Conservation (phyloP, 37 sponge, comb jelly and placozoan species). For the Beroe forskalii region DNA sequence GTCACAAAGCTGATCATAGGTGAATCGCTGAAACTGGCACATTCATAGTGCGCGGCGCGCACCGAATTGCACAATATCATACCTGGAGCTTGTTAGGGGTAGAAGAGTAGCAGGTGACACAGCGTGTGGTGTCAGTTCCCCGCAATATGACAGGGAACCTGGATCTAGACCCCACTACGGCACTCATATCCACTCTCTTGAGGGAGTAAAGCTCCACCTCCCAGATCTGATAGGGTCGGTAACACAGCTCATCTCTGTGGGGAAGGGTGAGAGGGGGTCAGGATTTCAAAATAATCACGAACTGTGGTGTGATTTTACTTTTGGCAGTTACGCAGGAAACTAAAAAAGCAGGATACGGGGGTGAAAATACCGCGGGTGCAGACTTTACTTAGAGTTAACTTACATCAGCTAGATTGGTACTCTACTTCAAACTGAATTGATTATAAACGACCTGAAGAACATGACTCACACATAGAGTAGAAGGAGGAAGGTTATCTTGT, state of each 20-base stretch:
- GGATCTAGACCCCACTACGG: not conserved
- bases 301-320: not conserved
- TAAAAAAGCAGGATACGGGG: no score
- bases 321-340: not conserved
- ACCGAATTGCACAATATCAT: no score
- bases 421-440: no score
- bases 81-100: no score
- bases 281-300: no score
- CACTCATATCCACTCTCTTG: not conserved
- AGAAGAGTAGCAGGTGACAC: conserved; percentile 5
- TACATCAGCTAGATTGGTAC: no score
- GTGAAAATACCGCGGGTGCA: no score
- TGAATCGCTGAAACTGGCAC: no score
- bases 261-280: not conserved
- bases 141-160: conserved; percentile 13
- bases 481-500: not conserved
- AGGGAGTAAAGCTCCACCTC: not conserved
- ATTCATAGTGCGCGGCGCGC: no score
- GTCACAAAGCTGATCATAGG: no score
- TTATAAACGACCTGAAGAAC: no score
- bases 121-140: not conserved
- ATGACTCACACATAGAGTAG: conserved; percentile 6
- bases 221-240: conserved; percentile 22
- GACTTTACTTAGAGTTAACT: no score
- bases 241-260: conserved; percentile 20